Evolutionary conservation across 2,797 vertebrate species (phyloP), one percentile per base, ranked within the genome.

Genomic region (Distichodus sexfasciatus): DNA sequence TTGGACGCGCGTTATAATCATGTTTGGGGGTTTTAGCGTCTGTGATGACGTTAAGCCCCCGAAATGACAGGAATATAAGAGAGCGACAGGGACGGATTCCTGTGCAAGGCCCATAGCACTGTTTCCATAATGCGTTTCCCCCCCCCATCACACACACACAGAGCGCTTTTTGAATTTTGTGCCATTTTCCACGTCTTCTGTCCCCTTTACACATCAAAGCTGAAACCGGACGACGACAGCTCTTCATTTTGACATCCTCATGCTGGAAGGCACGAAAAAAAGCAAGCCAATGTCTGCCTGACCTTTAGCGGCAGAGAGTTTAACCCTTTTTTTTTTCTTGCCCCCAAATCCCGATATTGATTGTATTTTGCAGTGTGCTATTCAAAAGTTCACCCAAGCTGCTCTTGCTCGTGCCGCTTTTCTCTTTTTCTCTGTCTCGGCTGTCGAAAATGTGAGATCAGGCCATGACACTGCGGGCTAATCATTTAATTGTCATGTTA

Each of bases 21-120:
- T 65, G 43, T 76, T 74, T 67, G 38, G 74, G 43, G 67, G 68
- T 66, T 78, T 73, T 54, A 69, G 66, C 48, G 51, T 53, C 66
- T 33, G 72, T 51, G 59, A 57, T 74, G 73, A 78, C 70, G 67
- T 72, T 76, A 76, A 74, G 73, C 67, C 55, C n/a, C 38, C n/a
- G 36, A 46, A 57, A 47, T 55, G 67, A 69, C 40, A 50, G 63
- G 53, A 63, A 72, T 54, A 66, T 71, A 54, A 26, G 40, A n/a
- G 66, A 59, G 40, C 71, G 69, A 64, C 69, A 66, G 55, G 17
- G 15, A 26, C 62, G 62, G 35, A 41, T 11, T 36, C 38, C 26
- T 6, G n/a, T 3, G 21, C 44, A 24, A 23, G 48, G 29, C 64
- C 58, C 28, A 35, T 6, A 12, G 46, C 17, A 21, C 24, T 19